Evolutionary conservation across 2,797 vertebrate species (phyloP).

Genomic region (Erpetoichthys calabaricus): DNA sequence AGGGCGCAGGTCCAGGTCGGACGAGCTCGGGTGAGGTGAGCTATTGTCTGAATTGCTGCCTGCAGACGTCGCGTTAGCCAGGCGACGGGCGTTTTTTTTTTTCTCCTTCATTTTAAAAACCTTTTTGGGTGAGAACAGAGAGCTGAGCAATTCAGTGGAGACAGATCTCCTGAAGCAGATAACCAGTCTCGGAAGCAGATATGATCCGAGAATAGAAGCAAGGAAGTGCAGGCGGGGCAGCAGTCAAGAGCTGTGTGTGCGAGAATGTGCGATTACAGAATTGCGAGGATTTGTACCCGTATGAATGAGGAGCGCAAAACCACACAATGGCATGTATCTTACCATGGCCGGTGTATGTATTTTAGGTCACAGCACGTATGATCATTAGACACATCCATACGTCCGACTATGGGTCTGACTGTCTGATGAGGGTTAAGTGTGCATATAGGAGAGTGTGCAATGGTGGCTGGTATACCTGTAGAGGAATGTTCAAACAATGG

Average conservation of each 20-base stretch:
- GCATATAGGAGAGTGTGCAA: too few relatives aligned
- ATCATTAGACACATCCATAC: too few relatives aligned
- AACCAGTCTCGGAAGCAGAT: slow-evolving; percentile 12
- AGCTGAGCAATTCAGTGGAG: slow-evolving; percentile 17
- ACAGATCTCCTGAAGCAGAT: slow-evolving; percentile 19
- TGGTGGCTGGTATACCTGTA: too few relatives aligned
- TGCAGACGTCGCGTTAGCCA: slow-evolving; percentile 4
- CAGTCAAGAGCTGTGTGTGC: background rate
- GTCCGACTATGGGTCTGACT: too few relatives aligned
- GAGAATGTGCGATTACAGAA: background rate
- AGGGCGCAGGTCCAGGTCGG: too few relatives aligned
- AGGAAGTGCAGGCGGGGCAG: background rate
- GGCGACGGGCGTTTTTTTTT: background rate
- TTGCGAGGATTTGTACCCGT: too few relatives aligned
- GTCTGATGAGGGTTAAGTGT: too few relatives aligned
- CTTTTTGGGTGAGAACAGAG: slow-evolving; percentile 16
- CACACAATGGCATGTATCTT: too few relatives aligned
- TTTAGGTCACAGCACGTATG: background rate
- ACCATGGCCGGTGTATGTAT: background rate
- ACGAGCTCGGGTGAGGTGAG: too few relatives aligned
- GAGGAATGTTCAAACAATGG: too few relatives aligned
- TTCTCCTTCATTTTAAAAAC: background rate
- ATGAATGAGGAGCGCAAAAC: too few relatives aligned
- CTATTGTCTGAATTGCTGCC: too few relatives aligned
- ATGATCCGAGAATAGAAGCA: slow-evolving; percentile 11